These are phyloP conservation scores for Yponomeuta evonymella DNA, from an alignment of 2,888 invertebrate species.

Conservation along the genomic window DNA sequence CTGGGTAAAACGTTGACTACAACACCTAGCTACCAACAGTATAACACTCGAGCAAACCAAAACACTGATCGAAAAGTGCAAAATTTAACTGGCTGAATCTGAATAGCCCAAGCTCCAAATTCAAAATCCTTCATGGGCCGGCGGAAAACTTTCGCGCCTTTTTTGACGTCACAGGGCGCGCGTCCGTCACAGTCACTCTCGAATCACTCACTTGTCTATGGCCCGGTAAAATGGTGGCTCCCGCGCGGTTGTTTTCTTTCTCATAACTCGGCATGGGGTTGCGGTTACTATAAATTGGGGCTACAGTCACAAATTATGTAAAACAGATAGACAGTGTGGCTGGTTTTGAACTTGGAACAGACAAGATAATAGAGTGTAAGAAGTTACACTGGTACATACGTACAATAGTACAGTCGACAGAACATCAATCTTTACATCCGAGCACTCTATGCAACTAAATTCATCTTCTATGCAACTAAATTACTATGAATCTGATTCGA, in stretches of 20 bases:
- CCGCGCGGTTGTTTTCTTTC: conserved; percentile 53
- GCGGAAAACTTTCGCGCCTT: conserved; percentile 34
- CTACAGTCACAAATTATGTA: conserved; percentile 40
- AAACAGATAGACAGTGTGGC: not conserved
- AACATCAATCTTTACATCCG: too few relatives aligned
- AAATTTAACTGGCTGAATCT: not conserved
- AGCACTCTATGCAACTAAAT: too few relatives aligned
- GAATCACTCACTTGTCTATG: conserved; percentile 49
- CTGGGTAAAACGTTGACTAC: too few relatives aligned
- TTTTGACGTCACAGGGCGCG: conserved; percentile 45
- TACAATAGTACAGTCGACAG: not conserved
- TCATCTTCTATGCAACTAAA: too few relatives aligned
- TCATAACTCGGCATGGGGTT: conserved; percentile 65
- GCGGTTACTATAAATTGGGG: conserved; percentile 60
- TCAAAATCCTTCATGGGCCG: not conserved
- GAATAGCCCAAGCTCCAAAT: not conserved
- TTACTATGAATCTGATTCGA: too few relatives aligned
- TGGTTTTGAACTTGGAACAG: not conserved
- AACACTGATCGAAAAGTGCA: not conserved
- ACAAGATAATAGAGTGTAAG: not conserved
- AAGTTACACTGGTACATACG: not conserved
- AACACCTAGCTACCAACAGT: not conserved
- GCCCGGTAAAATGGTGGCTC: conserved; percentile 44
- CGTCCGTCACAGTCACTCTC: conserved; percentile 36
- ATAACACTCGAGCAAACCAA: not conserved